These are phyloP conservation scores for Myotis planiceps DNA, from an alignment of 2,797 vertebrate species.

Conservation along the genomic window DNA sequence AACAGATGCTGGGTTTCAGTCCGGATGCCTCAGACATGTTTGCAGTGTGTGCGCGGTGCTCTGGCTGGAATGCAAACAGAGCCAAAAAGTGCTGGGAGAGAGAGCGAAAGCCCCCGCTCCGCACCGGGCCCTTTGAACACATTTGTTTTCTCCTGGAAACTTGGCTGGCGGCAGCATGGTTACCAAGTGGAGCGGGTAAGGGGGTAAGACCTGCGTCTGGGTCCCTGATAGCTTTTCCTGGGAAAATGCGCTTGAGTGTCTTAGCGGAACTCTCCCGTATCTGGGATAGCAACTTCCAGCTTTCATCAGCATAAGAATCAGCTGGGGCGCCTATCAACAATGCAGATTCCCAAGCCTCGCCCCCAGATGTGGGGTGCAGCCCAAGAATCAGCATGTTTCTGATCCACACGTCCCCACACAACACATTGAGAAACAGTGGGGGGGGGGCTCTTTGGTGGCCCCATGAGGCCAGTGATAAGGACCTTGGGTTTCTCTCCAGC, in stretches of 20 bases:
- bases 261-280: not conserved
- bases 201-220: not conserved
- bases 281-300: not conserved
- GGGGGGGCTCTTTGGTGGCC: not conserved
- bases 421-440: not conserved
- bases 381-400: not conserved
- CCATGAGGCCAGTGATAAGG: not conserved
- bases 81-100: constrained; percentile 47
- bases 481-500: not conserved
- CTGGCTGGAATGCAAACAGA: not conserved
- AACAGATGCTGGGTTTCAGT: constrained; percentile 70
- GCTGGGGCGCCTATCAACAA: not conserved
- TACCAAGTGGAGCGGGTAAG: not conserved
- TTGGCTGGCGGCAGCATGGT: constrained; percentile 34
- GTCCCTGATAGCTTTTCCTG: not conserved
- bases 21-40: constrained; percentile 69
- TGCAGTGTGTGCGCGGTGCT: not conserved
- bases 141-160: constrained; percentile 60
- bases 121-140: not conserved
- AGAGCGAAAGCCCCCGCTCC: not conserved
- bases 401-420: not conserved
- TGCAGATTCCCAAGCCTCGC: not conserved
- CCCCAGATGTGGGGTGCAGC: too few species aligned
- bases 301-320: not conserved
- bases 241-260: not conserved